phyloP scores from a whole-genome alignment of 2,113 vertebrate genomes.

The Sander vitreus region DNA sequence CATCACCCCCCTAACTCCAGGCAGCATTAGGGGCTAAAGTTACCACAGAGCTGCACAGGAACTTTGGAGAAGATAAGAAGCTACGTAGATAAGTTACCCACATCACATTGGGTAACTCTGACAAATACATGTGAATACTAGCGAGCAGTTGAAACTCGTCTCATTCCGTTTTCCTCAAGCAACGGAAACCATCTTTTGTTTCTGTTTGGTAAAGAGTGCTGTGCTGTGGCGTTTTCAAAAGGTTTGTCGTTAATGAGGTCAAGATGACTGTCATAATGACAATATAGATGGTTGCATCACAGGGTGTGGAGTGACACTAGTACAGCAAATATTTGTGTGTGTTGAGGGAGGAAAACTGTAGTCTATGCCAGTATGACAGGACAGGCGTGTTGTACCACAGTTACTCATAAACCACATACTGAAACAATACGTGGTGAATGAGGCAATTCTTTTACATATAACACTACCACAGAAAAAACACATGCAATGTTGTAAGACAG shows the following conservation, averaged over 20 bases:
- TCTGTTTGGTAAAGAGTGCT: not conserved
- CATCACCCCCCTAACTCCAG: not conserved
- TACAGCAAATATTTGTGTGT: constrained; percentile 10
- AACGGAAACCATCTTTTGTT: constrained; percentile 9
- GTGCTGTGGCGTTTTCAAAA: not conserved
- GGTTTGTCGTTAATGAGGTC: constrained; percentile 1
- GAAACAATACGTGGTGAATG: not conserved
- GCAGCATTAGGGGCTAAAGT: not conserved
- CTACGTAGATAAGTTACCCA: too few species aligned
- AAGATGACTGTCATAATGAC: constrained; percentile 15
- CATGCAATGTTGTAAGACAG: not conserved
- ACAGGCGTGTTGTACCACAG: not conserved
- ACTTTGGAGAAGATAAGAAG: not conserved
- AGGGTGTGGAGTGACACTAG: not conserved
- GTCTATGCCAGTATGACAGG: not conserved
- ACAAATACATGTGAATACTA: not conserved
- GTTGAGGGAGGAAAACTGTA: not conserved
- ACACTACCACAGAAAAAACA: not conserved
- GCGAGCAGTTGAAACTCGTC: not conserved
- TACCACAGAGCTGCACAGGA: not conserved
- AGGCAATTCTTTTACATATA: not conserved
- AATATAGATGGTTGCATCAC: constrained; percentile 18
- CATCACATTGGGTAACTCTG: not conserved
- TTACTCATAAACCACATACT: constrained; percentile 5
- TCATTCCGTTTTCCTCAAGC: not conserved